Evolutionary conservation across 2,113 vertebrate species (phyloP).

Genomic region (Casuarius casuarius): DNA sequence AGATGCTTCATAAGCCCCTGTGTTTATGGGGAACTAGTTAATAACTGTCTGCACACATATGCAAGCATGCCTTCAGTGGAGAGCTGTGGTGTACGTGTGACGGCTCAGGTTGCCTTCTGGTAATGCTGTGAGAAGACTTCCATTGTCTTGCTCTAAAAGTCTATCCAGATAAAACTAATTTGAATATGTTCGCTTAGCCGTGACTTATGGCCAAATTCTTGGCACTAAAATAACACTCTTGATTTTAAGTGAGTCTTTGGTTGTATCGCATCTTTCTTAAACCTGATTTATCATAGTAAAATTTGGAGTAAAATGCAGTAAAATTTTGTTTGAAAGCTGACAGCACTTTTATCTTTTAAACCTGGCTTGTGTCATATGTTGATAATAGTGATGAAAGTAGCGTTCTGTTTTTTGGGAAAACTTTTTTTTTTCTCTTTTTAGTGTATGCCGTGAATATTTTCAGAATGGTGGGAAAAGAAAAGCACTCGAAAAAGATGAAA

Average conservation of each 20-base stretch:
- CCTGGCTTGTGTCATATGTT: neutral
- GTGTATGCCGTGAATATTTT: slow-evolving; percentile 96
- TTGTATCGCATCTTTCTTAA: neutral
- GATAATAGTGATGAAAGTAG: neutral
- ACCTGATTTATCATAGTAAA: neutral
- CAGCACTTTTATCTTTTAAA: neutral
- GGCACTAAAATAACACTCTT: fast-evolving
- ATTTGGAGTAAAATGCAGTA: neutral
- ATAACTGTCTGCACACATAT: neutral
- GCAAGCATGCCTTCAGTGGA: neutral
- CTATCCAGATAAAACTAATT: neutral
- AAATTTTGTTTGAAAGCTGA: neutral
- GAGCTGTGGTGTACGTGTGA: neutral
- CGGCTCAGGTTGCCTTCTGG: neutral
- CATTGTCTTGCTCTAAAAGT: neutral
- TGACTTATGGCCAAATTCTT: neutral
- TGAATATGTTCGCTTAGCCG: neutral
- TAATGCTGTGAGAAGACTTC: neutral
- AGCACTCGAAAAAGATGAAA: slow-evolving; percentile 95
- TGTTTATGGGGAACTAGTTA: neutral
- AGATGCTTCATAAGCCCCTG: neutral
- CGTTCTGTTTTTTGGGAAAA: neutral
- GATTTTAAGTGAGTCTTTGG: neutral
- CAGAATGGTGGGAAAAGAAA: slow-evolving; percentile 94
- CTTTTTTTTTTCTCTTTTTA: slow-evolving; percentile 67